phyloP scores from a whole-genome alignment of 1,140 invertebrate genomes.

The Proales similis region DNA sequence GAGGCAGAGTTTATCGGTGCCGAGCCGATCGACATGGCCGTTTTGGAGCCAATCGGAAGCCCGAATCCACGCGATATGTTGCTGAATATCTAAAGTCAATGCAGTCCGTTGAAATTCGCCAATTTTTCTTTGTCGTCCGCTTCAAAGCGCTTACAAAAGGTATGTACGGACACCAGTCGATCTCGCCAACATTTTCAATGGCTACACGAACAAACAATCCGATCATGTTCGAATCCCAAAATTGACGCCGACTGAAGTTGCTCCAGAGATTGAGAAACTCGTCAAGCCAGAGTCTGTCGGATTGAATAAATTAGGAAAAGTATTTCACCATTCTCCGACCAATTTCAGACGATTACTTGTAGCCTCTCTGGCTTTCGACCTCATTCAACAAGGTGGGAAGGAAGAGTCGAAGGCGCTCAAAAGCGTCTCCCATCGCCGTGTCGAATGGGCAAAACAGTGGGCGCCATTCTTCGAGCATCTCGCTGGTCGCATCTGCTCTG shows the following conservation, averaged over 20 bases:
- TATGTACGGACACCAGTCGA: conserved; percentile 77
- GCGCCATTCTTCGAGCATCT: conserved; percentile 75
- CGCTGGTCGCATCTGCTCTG: conserved; percentile 67
- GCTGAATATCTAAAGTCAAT: conserved; percentile 63
- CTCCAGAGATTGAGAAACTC: conserved; percentile 73
- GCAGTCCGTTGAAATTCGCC: not conserved
- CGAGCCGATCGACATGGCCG: conserved; percentile 47
- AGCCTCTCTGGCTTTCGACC: not conserved
- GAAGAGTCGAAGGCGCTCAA: conserved; percentile 9
- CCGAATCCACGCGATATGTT: conserved; percentile 68
- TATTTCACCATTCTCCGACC: not conserved
- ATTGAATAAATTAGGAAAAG: not conserved
- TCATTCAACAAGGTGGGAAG: not conserved
- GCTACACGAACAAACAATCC: conserved; percentile 67
- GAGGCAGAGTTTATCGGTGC: conserved; percentile 38
- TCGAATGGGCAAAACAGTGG: conserved; percentile 68
- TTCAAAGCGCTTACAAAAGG: conserved; percentile 55
- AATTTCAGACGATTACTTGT: not conserved
- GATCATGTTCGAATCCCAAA: conserved; percentile 68
- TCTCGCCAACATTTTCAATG: conserved; percentile 67
- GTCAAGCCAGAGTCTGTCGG: conserved; percentile 70
- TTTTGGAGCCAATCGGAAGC: conserved; percentile 69
- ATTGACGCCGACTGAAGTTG: conserved; percentile 62
- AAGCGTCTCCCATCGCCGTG: conserved; percentile 41
- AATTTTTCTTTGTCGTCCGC: not conserved